Percentiles rank a stretch among this genome's conserved stretches.
Evolutionary conservation across 1,140 invertebrate species (phyloP).

Genomic region (Eupristina koningsbergeri): DNA sequence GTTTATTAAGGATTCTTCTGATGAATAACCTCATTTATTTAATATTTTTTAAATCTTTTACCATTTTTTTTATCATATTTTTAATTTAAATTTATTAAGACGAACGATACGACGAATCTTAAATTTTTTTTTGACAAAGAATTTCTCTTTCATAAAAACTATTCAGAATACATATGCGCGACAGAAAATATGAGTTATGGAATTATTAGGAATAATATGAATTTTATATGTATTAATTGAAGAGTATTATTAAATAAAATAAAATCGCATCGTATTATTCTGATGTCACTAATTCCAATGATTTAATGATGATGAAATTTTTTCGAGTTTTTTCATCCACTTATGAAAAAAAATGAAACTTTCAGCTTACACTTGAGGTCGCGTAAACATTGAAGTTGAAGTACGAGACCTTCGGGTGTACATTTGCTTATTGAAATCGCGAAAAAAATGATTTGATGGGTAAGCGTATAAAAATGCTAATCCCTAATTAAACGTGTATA

Average conservation of each 20-base stretch:
- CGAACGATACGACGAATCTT: too few species aligned
- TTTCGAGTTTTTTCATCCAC: constrained; percentile 1
- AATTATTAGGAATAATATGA: constrained; percentile 17
- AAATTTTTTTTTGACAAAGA: too few species aligned
- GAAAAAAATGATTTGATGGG: constrained; percentile 20
- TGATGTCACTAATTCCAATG: constrained; percentile 16
- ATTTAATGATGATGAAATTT: constrained; percentile 25
- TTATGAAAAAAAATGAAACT: not conserved
- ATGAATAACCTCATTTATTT: too few species aligned
- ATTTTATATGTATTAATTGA: not conserved
- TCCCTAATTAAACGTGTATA: constrained; percentile 22
- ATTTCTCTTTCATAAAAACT: constrained; percentile 20
- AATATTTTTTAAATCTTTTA: too few species aligned
- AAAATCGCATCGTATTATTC: constrained; percentile 1
- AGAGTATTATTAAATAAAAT: not conserved
- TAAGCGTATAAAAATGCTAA: constrained; percentile 16
- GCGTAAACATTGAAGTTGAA: not conserved
- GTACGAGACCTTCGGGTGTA: constrained; percentile 12
- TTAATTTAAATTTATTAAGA: too few species aligned
- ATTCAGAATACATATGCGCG: not conserved
- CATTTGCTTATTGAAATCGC: constrained; percentile 12
- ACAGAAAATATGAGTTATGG: not conserved
- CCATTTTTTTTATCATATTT: too few species aligned
- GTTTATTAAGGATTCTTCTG: too few species aligned
- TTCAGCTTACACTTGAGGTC: not conserved